Base-by-base conservation (phyloP, 2,797 vertebrate genomes). In the Crenichthys baileyi region DNA sequence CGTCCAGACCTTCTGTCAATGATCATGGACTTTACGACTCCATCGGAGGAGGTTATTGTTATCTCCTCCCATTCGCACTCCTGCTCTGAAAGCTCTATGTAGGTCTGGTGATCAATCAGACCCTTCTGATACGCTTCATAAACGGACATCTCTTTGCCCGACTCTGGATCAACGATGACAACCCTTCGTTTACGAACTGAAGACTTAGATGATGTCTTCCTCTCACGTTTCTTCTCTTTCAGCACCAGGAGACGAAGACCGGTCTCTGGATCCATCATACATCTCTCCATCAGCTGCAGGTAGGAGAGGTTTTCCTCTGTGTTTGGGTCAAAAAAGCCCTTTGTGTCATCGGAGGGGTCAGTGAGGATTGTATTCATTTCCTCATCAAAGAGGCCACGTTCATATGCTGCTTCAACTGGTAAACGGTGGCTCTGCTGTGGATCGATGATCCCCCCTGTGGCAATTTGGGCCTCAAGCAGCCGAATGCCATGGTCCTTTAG, bases 61-160 rank as follows among this genome's bases (percentile, higher is more conserved):
- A 99, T 97, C 93, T 99, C 98, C 77, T 99, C 98, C 98, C 98
- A 99, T 90, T 99, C 98, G 0, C 98, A 99, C 89, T 99, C 98
- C 89, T 99, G 98, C 82, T 99, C 98, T 0, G 98, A 95, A 44
- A 99, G 95, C 91, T 99, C 98, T 22, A 97, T 89, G 80, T 99
- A 99, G 0, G 98, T 99, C 94, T 98, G 98, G 90, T 99, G 98
- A 93, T 99, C 98, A 0, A 99, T 99, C 56, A 99, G 97, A 9
- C 98, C 98, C 90, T 98, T 99, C 89, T 97, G 97, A 87, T 99
- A 99, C 0, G 98, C 98, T 81, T 99, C 98, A 0, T 98, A 98
- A 26, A 99, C 98, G 0, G 98, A 98, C 98, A 99, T 99, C 91
- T 99, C 98, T 93, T 99, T 99, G 82, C 98, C 97, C 0, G 97